Percentiles rank a stretch among this genome's conserved stretches.
These are phyloP conservation scores for Agrotis exclamationis DNA, from an alignment of 2,888 invertebrate genomes.

Conservation along the genomic window DNA sequence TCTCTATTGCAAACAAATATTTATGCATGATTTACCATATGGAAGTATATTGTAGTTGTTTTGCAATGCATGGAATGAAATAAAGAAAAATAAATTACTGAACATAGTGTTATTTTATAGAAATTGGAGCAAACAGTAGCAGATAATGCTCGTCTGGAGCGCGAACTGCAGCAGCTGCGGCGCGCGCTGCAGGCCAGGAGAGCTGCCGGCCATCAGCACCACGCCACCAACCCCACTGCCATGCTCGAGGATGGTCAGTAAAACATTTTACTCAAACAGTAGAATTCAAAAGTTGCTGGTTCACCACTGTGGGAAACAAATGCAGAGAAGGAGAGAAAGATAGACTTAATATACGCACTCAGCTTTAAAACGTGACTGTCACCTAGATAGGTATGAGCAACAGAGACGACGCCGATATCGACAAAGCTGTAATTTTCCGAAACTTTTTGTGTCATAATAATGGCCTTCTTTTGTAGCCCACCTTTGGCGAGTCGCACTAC, in stretches of 20 bases:
- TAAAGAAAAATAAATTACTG: background rate
- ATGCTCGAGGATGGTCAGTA: constrained; percentile 92
- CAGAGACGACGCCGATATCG: no score
- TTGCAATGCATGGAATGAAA: background rate
- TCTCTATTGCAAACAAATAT: constrained; percentile 14
- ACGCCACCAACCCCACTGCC: constrained; percentile 87
- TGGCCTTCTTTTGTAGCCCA: background rate
- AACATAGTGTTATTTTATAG: constrained; percentile 78
- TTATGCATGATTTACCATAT: background rate
- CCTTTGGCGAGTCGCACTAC: background rate
- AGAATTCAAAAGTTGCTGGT: background rate
- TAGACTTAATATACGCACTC: no score
- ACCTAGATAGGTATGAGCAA: background rate
- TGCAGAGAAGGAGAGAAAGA: background rate
- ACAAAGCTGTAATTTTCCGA: background rate
- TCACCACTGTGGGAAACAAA: background rate
- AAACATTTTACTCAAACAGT: background rate
- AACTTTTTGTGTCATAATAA: background rate
- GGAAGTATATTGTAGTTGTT: background rate
- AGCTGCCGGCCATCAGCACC: constrained; percentile 82
- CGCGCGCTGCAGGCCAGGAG: constrained; percentile 95
- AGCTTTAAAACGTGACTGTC: background rate
- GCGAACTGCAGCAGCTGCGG: constrained; percentile 95
- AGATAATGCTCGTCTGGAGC: constrained; percentile 97
- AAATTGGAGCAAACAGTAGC: constrained; percentile 98